Conservation (phyloP, 2,113 vertebrate species). For the Lamprologus sp. region DNA sequence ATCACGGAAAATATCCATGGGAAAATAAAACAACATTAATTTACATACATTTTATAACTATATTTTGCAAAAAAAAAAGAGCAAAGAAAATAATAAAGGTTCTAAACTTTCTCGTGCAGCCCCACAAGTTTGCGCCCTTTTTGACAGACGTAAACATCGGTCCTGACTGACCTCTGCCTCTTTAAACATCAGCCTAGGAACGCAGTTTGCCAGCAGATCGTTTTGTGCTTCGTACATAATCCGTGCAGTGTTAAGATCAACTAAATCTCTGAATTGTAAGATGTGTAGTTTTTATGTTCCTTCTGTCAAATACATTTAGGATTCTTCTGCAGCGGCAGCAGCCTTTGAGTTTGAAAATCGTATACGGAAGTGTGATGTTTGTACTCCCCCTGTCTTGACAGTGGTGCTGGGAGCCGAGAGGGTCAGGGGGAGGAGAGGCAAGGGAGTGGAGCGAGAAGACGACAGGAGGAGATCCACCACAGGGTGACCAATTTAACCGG, state of each 20-base stretch:
- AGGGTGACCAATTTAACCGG: slow-evolving; percentile 36
- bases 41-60: not conserved
- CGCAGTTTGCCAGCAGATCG: not conserved
- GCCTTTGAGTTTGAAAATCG: slow-evolving; percentile 14
- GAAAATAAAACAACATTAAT: not conserved
- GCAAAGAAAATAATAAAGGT: not conserved
- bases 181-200: not conserved
- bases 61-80: not conserved
- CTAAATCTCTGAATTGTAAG: not conserved
- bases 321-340: not conserved
- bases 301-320: not conserved
- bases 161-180: not conserved
- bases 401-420: slow-evolving; percentile 54
- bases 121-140: not conserved
- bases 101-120: not conserved
- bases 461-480: slow-evolving; percentile 56
- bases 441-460: slow-evolving; percentile 63
- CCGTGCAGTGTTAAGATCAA: not conserved
- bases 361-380: not conserved
- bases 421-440: slow-evolving; percentile 70
- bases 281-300: not conserved
- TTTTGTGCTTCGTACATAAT: not conserved
- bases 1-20: not conserved
- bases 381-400: not conserved
- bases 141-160: not conserved